Evolutionary conservation across 1,140 invertebrate genomes (phyloP), one percentile per base, ranked within the genome.

Genomic region (Limonius californicus): DNA sequence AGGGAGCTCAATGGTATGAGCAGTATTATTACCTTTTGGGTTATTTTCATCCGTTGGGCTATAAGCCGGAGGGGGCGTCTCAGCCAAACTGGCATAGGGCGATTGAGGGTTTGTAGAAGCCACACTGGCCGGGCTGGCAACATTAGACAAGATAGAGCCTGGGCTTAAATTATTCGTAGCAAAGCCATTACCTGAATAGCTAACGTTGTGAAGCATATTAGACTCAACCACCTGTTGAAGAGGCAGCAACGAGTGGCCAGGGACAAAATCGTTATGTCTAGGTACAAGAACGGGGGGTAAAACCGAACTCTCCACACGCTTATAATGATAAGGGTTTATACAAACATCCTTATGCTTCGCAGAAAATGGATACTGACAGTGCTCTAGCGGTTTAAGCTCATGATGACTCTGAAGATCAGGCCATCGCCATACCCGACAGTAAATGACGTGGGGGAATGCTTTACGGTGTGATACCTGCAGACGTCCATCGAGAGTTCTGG

Each of bases 261-360:
- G 92, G 1, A 95, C 92, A 78, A 91, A 98, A 79, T 99, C 96
- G 61, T 92, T 96, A 78, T 98, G 93, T 60, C 97, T 82, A 53
- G 96, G 96, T 27, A 98, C 96, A 54, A 98, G 77, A 21, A 98
- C 95, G 1, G 97, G 96, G 14, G 96, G 96, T 68, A 98, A 79
- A 9, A 99, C 94, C 27, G 92, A 91, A 75, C 91, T 94, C 75
- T 97, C 94, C 2, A 97, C 92, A 58, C 95, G 81, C 75, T 95
- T 95, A 76, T 99, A 99, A 79, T 99, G 97, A 78, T 98, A 99
- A 4, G 97, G 97, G 81, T 99, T 99, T 64, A 99, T 97, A 81
- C 97, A 99, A 20, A 97, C 92, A 80, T 98, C 94, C 75, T 97
- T 97, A 72, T 97, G 92, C 77, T 98, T 98, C 14, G 94, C 90